Evolutionary conservation across 2,888 invertebrate species (phyloP).

Genomic region (Phortica okadai): DNA sequence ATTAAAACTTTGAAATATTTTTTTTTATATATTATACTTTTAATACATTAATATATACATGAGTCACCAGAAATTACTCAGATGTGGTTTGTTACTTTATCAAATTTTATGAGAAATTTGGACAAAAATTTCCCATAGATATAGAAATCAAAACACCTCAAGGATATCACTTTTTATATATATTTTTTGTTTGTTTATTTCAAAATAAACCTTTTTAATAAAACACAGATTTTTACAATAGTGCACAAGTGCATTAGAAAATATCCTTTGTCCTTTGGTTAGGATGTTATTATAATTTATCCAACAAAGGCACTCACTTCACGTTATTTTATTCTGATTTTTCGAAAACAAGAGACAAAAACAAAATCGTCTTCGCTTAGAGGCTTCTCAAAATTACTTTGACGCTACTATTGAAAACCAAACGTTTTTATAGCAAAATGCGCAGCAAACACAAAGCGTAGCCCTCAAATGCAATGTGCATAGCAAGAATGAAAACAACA

Average conservation of each 20-base stretch:
- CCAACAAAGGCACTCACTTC: conserved; percentile 51
- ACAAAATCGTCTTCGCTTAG: conserved; percentile 60
- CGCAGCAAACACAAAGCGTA: conserved; percentile 44
- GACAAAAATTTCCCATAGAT: too few species aligned
- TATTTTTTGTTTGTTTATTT: too few species aligned
- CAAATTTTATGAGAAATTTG: too few species aligned
- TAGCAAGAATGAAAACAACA: conserved; percentile 27
- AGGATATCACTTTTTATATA: too few species aligned
- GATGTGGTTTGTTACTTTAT: too few species aligned
- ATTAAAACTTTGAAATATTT: too few species aligned
- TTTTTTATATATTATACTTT: too few species aligned
- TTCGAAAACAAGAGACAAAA: conserved; percentile 25
- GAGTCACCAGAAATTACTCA: too few species aligned
- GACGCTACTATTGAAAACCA: conserved; percentile 55
- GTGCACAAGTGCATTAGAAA: background rate
- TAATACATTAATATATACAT: too few species aligned
- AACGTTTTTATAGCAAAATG: conserved; percentile 72
- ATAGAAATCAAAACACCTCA: too few species aligned
- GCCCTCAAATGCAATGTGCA: conserved; percentile 23
- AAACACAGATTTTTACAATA: too few species aligned
- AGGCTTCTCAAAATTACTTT: conserved; percentile 72
- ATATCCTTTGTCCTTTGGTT: background rate
- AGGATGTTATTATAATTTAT: background rate
- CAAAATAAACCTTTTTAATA: too few species aligned
- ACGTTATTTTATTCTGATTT: conserved; percentile 51